Evolutionary conservation across 2,888 invertebrate genomes (phyloP), one percentile per base, ranked within the genome.

Genomic region (Chaitophorus viminalis): DNA sequence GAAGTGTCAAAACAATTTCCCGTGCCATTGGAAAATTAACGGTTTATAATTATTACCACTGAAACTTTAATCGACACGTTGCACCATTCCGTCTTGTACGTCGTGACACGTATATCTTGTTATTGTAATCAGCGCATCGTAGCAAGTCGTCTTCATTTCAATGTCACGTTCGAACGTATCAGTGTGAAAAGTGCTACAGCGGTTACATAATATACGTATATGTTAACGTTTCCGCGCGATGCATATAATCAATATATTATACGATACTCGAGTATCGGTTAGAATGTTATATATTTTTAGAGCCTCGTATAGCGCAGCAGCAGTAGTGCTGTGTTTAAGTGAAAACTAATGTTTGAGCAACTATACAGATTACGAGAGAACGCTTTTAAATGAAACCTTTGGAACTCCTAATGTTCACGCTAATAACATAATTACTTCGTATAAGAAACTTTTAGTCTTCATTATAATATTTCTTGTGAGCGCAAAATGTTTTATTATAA

Each of bases 201-300:
- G 25, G 60, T 18, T 21, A 60, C 5, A 25, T 52, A 52, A n/a
- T 14, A 2, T 46, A 14, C 14, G 0, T 60, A 60, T 3, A 8
- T 21, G 60, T 60, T 52, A 21, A 21, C 25, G 60, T 0, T 60
- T 60, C 25, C 14, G 14, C 14, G 14, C 25, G 18, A 9, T 29
- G 18, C 29, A 17, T 46, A 46, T 46, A 46, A 76, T 46, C 9
- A 29, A 76, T 76, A 76, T 46, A n/a, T n/a, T 18, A 39, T 14
- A 14, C 3, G 3, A 39, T n/a, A n/a, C 6, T 3, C 39, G 39
- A 6, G 39, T 76, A 0, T 76, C 46, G 46, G 29, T 8, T 9
- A 29, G 46, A 76, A 76, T 46, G 46, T 76, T 76, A 29, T 46
- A 76, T n/a, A 76, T 29, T 76, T 29, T 46, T n/a, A 18, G 46